A percentile compares a stretch with the other conserved stretches of the same genome.
These are phyloP conservation scores for Drosophila bipectinata DNA, from an alignment of 1,140 invertebrate genomes.

Conservation along the genomic window DNA sequence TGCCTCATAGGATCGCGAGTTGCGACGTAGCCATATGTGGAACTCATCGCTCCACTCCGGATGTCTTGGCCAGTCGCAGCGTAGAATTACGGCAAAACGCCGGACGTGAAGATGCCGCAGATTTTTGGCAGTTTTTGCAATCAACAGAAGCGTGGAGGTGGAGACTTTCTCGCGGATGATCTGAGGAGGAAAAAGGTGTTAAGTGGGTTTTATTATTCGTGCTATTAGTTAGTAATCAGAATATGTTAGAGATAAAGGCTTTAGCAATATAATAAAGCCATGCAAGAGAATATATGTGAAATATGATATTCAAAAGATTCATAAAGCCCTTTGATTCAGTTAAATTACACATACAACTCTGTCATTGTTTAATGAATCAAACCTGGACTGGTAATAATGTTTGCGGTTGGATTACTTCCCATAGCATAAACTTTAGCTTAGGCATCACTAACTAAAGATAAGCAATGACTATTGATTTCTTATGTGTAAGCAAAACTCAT, in stretches of 20 bases:
- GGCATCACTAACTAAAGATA: neutral
- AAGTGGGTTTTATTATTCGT: neutral
- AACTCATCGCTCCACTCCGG: conserved; percentile 89
- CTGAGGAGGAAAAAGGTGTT: conserved; percentile 79
- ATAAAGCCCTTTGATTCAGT: neutral
- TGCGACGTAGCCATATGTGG: conserved; percentile 87
- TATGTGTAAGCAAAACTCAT: neutral
- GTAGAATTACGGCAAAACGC: conserved; percentile 89
- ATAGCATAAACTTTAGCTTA: neutral
- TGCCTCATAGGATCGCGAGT: conserved; percentile 87
- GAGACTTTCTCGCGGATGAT: conserved; percentile 92
- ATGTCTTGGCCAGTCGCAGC: conserved; percentile 89
- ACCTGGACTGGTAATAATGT: neutral
- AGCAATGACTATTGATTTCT: neutral
- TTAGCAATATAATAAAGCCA: too few relatives aligned
- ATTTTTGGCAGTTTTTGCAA: conserved; percentile 88
- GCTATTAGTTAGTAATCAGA: too few relatives aligned
- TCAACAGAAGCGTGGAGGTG: conserved; percentile 90
- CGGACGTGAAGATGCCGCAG: conserved; percentile 88
- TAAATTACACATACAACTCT: neutral
- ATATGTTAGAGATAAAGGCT: too few relatives aligned
- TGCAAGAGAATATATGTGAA: too few relatives aligned
- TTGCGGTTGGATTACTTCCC: neutral
- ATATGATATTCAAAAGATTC: too few relatives aligned
- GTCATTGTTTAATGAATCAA: neutral